Conservation (phyloP, 2,797 vertebrate species). For the Onychomys arenicola region DNA sequence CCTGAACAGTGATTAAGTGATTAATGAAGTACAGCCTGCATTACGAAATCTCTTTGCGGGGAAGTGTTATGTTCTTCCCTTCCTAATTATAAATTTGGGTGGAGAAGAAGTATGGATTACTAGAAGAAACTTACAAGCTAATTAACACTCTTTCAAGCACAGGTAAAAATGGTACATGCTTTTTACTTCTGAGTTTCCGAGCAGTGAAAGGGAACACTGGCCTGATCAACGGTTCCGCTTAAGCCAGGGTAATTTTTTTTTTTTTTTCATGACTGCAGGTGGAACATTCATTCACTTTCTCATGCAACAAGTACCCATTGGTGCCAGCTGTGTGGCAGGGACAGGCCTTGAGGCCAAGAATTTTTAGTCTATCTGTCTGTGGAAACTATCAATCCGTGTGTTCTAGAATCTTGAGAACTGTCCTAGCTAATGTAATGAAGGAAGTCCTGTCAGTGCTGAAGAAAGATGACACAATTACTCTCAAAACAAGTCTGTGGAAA, state of each 20-base stretch:
- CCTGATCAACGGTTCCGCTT: not conserved
- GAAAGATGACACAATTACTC: not conserved
- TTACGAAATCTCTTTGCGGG: slow-evolving; percentile 71
- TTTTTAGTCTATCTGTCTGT: slow-evolving; percentile 3
- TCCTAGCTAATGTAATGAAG: slow-evolving; percentile 28
- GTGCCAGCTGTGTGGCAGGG: not conserved
- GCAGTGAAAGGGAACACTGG: not conserved
- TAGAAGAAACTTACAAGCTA: slow-evolving; percentile 69
- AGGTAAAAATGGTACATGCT: not conserved
- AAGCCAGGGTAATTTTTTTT: not conserved
- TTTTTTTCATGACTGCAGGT: not conserved
- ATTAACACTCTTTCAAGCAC: slow-evolving; percentile 58
- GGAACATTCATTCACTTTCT: not conserved
- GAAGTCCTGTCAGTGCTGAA: not conserved
- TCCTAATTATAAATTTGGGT: slow-evolving; percentile 76
- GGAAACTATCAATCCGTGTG: not conserved
- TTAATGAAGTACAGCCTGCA: slow-evolving; percentile 81
- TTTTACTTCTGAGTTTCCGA: slow-evolving; percentile 10
- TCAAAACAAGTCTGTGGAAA: slow-evolving; percentile 46
- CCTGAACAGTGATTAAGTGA: slow-evolving; percentile 82
- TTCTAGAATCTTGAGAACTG: slow-evolving; percentile 20
- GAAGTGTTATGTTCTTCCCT: slow-evolving; percentile 72
- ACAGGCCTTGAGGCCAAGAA: not conserved
- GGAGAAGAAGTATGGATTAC: slow-evolving; percentile 61
- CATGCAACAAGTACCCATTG: not conserved